Base-by-base conservation (phyloP, 1,140 invertebrate genomes). In the Drosophila parabipectinata region DNA sequence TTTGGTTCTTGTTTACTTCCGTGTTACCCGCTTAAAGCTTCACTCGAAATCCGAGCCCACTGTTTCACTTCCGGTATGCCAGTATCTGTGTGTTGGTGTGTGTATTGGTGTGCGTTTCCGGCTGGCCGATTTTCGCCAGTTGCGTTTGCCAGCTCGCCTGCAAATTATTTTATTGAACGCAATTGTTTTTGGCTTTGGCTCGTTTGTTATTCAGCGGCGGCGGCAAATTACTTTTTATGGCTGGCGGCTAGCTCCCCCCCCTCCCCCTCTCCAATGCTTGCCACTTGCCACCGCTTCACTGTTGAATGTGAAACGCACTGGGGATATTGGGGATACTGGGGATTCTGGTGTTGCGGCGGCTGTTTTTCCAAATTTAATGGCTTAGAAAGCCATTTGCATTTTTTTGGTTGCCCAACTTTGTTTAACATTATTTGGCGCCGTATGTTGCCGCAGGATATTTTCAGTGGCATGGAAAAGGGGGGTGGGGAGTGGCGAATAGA, bases 101-200 rank as follows among this genome's bases (percentile, higher is more conserved):
- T 37, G 10, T 37, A 9, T 24, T 15, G 57, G 51, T 57, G 32
- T 55, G 57, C 57, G 61, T 82, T 78, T 85, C 74, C 71, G 62
- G 52, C 48, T 79, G 64, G 69, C 26, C 64, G 83, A 47, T 47
- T 75, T 51, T 26, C 44, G 28, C 55, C 61, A 58, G 52, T 55
- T 75, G 79, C 57, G 56, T 47, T 52, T 75, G 79, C 60, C 44
- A 44, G 56, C 48, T 62, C 53, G 72, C 63, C 66, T 72, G 67
- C 77, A 80, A 87, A 85, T 91, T 91, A 91, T 91, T 91, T 89
- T 87, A 91, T 91, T 89, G 84, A 85, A 79, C 81, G 75, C 80
- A 82, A 88, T 90, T 88, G 73, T 90, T 88, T 90, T 77, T 88
- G 79, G 82, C 82, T 88, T 83, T 88, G 83, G 83, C 72, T 88